A percentile compares a stretch with the other conserved stretches of the same genome.
phyloP scores from a whole-genome alignment of 2,797 vertebrate genomes.

The Epinephelus coioides region DNA sequence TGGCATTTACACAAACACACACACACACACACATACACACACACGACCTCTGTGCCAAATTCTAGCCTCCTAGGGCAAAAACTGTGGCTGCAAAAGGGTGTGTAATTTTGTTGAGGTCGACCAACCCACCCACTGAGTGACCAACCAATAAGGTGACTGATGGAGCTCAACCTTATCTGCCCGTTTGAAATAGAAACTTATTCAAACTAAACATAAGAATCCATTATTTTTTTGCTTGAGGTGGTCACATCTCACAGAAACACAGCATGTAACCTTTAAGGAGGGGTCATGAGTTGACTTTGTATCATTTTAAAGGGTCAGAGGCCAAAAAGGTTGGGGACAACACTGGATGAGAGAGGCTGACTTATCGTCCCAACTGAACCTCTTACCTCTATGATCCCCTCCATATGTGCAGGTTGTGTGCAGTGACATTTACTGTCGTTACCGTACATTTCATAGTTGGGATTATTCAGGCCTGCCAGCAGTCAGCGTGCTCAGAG shows the following conservation, averaged over 20 bases:
- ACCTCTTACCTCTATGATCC: not conserved
- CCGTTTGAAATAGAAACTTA: not conserved
- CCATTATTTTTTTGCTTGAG: not conserved
- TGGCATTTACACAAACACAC: no score
- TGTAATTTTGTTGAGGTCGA: no score
- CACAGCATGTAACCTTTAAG: not conserved
- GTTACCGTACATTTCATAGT: not conserved
- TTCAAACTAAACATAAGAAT: no score
- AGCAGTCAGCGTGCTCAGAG: conserved; percentile 7
- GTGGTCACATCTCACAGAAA: not conserved
- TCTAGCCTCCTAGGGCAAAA: no score
- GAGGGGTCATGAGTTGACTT: not conserved
- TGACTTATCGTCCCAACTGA: not conserved
- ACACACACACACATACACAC: no score
- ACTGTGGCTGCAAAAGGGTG: no score
- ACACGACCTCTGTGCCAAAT: no score
- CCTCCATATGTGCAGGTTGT: not conserved
- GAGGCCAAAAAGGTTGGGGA: not conserved
- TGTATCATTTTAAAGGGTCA: conserved; percentile 1
- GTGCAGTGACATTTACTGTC: conserved; percentile 14
- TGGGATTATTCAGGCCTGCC: not conserved
- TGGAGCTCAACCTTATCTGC: not conserved
- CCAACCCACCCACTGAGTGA: no score
- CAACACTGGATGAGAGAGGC: not conserved
- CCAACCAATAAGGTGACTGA: no score